Evolutionary conservation across 1,140 invertebrate genomes (phyloP), one percentile per base, ranked within the genome.

Genomic region (Scylla paramamosain): DNA sequence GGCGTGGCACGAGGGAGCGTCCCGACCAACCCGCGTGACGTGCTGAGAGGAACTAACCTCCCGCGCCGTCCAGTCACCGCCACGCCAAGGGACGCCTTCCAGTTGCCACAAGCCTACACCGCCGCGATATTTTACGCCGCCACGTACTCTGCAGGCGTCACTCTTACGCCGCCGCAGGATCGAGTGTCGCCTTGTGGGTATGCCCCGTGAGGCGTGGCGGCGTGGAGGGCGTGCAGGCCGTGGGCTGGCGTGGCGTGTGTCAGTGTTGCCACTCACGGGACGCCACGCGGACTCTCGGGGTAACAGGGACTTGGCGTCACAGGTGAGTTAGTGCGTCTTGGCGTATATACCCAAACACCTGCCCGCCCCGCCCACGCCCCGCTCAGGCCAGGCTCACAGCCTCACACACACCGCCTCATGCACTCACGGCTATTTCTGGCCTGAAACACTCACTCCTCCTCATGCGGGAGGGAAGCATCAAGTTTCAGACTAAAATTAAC

Each of bases 301-400:
- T 2, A 59, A 20, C 16, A 59, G 16, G 52, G 52, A 59, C 52
- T 59, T 20, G 52, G 52, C 52, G 52, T 59, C 52, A 59, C 52
- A 77, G 67, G 67, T 59, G 52, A 12, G 52, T 25, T n/a, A 77
- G n/a, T 77, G 67, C 67, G 67, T n/a, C 20, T 7, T 77, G 67
- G 67, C 67, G 67, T 77, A n/a, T 77, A 77, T n/a, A 25, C 67
- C n/a, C 67, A 77, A n/a, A 77, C 67, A 77, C 67, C 67, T 77
- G 67, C 67, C n/a, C 6, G 6, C n/a, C 67, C 20, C 20, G 25
- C 67, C 67, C 25, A 25, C 16, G 52, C 67, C 52, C 52, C 52
- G 52, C 52, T 14, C 52, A 59, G 52, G 3, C 3, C 52, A 20
- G 12, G 2, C 52, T 25, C 67, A n/a, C 67, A 77, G 67, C 67